Evolutionary conservation across 92 coral and sea anemone genomes (phyloP).

Genomic region (Chrysogorgia sp.): DNA sequence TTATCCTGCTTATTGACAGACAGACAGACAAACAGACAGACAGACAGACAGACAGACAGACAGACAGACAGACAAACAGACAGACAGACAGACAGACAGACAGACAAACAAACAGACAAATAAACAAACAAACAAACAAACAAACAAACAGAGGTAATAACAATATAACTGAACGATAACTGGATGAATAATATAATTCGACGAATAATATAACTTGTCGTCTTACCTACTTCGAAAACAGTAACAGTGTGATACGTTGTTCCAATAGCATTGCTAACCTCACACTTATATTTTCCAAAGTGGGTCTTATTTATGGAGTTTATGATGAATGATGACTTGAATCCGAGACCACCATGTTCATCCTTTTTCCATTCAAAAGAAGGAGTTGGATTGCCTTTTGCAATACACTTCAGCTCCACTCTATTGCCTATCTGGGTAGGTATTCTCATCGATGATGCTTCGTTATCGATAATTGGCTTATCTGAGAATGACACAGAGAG

Average conservation of each 20-base stretch:
- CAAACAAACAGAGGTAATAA: no score
- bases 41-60: no score
- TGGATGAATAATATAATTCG: no score
- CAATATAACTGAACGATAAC: no score
- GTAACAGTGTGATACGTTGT: constrained; percentile 57
- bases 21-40: no score
- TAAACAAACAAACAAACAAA: no score
- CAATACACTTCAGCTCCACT: constrained; percentile 66
- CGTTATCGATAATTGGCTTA: constrained; percentile 74
- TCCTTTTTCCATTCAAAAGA: constrained; percentile 75
- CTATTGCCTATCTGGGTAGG: constrained; percentile 47
- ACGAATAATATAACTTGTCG: neutral
- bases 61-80: no score
- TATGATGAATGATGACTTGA: constrained; percentile 51
- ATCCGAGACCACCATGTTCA: constrained; percentile 54
- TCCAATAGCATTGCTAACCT: constrained; percentile 69
- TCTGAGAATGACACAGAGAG: constrained; percentile 54
- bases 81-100: no score
- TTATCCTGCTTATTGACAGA: no score
- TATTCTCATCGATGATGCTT: constrained; percentile 61
- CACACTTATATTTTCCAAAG: constrained; percentile 82
- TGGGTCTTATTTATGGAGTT: constrained; percentile 50
- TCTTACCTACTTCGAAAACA: constrained; percentile 85
- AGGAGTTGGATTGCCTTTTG: constrained; percentile 82
- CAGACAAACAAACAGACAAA: no score